Base-by-base conservation (phyloP, 2,797 vertebrate species). In the Pseudochromis fuscus region DNA sequence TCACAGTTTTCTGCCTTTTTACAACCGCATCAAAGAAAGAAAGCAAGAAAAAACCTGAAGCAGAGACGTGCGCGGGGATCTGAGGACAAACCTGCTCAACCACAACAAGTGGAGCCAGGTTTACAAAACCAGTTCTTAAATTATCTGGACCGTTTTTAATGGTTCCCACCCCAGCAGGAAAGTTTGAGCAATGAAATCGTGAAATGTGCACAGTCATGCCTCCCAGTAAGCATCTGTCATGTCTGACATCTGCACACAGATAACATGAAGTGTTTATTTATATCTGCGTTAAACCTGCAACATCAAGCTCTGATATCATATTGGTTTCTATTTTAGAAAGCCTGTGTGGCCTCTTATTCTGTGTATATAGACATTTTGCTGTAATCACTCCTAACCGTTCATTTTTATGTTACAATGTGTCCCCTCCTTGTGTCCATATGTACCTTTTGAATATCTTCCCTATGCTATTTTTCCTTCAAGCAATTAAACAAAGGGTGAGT, bases 301-400 rank as follows among this genome's bases (percentile, higher is more conserved):
- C n/a, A n/a, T n/a, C 33, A 42, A n/a, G 24, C 46, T 50, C 35
- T n/a, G 16, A 59, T 5, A 1, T 35, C 40, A 55, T n/a, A 13
- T 23, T 9, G n/a, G 18, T 75, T 69, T 55, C 12, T 42, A 21
- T 61, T 67, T 67, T 18, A 9, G 11, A 59, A 51, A 40, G 10
- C 25, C 12, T 51, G 18, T 28, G 21, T 2, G 18, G 21, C 3
- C 27, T 38, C 19, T n/a, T 56, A 5, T 72, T 64, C 37, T 8
- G 12, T 15, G 12, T 4, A 5, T 12, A 38, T 38, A 11, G 31
- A 33, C 31, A 3, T 15, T 3, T 13, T 35, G n/a, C 24, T 50
- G 28, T 9, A 38, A 4, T n/a, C 16, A 5, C 9, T 10, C 16
- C 21, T 25, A 67, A 12, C 3, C 33, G 19, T 56, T 56, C 4